These are phyloP conservation scores for Drosophila neotestacea DNA, from an alignment of 2,888 invertebrate species.

Conservation along the genomic window DNA sequence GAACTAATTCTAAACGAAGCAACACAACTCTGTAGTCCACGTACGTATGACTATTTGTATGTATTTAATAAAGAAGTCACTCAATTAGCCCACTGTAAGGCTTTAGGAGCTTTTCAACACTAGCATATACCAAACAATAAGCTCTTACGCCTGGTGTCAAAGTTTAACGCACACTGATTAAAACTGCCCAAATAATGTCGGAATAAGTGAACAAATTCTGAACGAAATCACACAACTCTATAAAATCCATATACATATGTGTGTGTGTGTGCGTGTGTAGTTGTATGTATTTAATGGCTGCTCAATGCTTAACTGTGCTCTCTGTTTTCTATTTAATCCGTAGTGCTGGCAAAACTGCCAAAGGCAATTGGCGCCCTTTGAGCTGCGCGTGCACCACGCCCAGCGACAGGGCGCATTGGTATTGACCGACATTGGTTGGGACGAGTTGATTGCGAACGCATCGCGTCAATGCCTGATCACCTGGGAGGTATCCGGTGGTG, in stretches of 20 bases:
- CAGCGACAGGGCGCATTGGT: constrained; percentile 84
- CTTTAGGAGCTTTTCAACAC: too few relatives aligned
- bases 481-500: constrained; percentile 85
- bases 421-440: constrained; percentile 85
- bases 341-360: constrained; percentile 85
- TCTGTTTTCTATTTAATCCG: constrained; percentile 20
- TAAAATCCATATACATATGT: not conserved
- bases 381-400: constrained; percentile 83
- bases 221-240: too few relatives aligned
- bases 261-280: constrained; percentile 1
- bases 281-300: constrained; percentile 15
- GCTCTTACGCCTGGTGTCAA: too few relatives aligned
- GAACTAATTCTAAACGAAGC: too few relatives aligned
- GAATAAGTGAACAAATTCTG: too few relatives aligned
- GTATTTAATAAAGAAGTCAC: too few relatives aligned
- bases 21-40: too few relatives aligned
- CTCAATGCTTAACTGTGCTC: not conserved
- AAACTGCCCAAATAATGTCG: too few relatives aligned
- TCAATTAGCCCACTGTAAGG: too few relatives aligned
- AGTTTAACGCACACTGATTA: too few relatives aligned
- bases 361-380: constrained; percentile 75
- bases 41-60: too few relatives aligned
- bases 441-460: constrained; percentile 75
- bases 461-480: constrained; percentile 84
- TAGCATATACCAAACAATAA: too few relatives aligned